Evolutionary conservation across 1,140 invertebrate genomes (phyloP), one percentile per base, ranked within the genome.

Genomic region (Bilobella aurantiaca): DNA sequence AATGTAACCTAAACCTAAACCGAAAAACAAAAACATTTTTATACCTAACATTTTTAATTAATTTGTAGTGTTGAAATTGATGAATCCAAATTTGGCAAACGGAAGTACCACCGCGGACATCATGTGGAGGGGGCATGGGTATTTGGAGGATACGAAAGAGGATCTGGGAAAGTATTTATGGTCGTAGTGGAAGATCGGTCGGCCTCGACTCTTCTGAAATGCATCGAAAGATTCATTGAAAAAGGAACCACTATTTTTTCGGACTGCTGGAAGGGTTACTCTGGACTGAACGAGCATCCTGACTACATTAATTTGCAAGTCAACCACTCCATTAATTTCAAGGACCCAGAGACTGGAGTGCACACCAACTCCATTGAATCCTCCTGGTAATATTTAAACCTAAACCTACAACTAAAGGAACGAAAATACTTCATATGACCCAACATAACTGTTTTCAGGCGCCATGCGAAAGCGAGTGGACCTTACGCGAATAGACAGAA

Each of bases 41-140:
- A n/a, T n/a, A n/a, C n/a, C n/a, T n/a, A n/a, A n/a, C n/a, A n/a
- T n/a, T n/a, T n/a, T n/a, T n/a, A n/a, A n/a, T n/a, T n/a, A n/a
- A n/a, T n/a, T n/a, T n/a, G n/a, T n/a, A n/a, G n/a, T n/a, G 58
- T 60, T 16, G 74, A 75, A 63, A 73, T 76, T 8, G 73, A 76
- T 58, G 71, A 74, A 58, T 63, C 72, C 0, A 76, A 74, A 64
- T 71, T 75, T 60, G 73, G 73, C 0, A 69, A 68, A 34, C 34
- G 74, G 2, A 76, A 76, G 64, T 74, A 75, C 42, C 66, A 76
- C 63, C 27, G 67, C n/a, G 74, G 72, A 12, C 67, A 70, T 62
- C 18, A 58, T 0, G 61, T 75, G 0, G 73, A 75, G 57, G 69
- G 78, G 68, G 64, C 77, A 68, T 75, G 78, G 77, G 75, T 79